phyloP scores from a whole-genome alignment of 2,113 vertebrate species.

The Chaenocephalus aceratus region DNA sequence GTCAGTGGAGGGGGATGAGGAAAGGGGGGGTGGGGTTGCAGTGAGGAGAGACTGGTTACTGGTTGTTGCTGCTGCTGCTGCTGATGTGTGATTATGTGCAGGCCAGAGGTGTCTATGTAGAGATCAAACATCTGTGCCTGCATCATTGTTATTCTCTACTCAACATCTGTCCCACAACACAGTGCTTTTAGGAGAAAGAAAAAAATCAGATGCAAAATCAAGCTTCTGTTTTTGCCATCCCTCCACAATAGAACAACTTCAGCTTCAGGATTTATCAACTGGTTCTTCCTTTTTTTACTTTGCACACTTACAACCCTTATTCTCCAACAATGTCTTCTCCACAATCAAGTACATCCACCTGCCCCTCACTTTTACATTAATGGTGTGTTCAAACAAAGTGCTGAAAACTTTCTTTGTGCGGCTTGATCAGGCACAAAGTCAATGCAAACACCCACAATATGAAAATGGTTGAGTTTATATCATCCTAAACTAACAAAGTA shows the following conservation, averaged over 20 bases:
- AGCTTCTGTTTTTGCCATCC: not conserved
- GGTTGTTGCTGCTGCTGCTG: slow-evolving; percentile 18
- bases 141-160: slow-evolving; percentile 23
- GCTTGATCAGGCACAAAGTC: too few species aligned
- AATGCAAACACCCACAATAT: too few species aligned
- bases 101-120: slow-evolving; percentile 16
- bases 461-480: too few species aligned
- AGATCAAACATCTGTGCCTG: slow-evolving; percentile 56
- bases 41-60: slow-evolving; percentile 27
- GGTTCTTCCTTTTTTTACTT: too few species aligned
- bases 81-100: not conserved
- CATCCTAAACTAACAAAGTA: too few species aligned
- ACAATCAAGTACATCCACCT: not conserved
- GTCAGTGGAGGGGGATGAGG: slow-evolving; percentile 77
- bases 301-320: too few species aligned
- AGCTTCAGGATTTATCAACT: too few species aligned
- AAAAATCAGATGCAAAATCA: not conserved
- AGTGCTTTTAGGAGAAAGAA: not conserved
- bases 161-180: slow-evolving; percentile 42
- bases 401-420: too few species aligned
- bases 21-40: not conserved
- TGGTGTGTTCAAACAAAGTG: too few species aligned
- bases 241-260: not conserved
- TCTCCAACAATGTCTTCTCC: too few species aligned
- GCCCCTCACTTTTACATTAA: not conserved